These are phyloP conservation scores for Pseudococcus longispinus DNA, from an alignment of 2,888 invertebrate genomes.

Conservation along the genomic window DNA sequence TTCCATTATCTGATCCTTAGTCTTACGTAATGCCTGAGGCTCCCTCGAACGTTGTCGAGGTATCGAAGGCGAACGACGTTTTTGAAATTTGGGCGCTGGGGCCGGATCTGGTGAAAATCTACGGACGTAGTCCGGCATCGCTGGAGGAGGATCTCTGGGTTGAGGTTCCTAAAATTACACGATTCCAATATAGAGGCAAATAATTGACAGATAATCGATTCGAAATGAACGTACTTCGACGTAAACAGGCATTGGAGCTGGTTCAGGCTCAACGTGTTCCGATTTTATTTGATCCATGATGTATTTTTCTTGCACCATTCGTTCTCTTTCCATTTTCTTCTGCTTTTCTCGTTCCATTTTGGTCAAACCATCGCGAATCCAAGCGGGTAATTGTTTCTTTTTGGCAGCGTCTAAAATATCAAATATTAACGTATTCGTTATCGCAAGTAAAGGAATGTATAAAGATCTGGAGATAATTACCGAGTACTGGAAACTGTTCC, in stretches of 20 bases:
- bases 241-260: not conserved
- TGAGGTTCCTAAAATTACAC: not conserved
- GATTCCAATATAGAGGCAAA: too few species aligned
- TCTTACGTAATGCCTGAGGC: constrained; percentile 57
- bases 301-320: constrained; percentile 69
- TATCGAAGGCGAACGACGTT: constrained; percentile 5
- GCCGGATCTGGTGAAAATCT: not conserved
- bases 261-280: not conserved
- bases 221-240: not conserved
- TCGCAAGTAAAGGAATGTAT: not conserved
- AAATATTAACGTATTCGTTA: not conserved
- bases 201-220: too few species aligned
- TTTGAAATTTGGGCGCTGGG: not conserved
- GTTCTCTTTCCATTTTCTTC: constrained; percentile 81
- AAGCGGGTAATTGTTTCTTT: constrained; percentile 90
- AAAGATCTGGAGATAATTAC: not conserved
- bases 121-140: not conserved
- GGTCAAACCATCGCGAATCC: constrained; percentile 96
- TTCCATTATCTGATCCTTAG: constrained; percentile 70
- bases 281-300: constrained; percentile 60
- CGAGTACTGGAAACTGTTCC: not conserved
- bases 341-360: constrained; percentile 96
- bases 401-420: constrained; percentile 77
- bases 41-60: constrained; percentile 35
- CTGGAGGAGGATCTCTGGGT: not conserved